Conservation (phyloP, 2,888 invertebrate species). For the Sylvicola cinctus region DNA sequence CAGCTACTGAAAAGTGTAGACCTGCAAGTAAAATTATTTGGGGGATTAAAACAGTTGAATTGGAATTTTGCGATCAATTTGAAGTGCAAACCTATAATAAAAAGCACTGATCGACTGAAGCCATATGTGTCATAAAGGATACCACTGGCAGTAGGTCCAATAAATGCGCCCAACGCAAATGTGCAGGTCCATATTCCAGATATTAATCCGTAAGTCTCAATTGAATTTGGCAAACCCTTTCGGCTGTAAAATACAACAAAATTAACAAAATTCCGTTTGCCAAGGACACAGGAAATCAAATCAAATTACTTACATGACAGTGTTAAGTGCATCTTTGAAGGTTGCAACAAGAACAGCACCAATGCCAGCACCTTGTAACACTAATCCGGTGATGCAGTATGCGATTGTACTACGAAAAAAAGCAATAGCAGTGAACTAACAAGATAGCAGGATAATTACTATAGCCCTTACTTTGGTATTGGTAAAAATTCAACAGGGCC, state of each 20-base stretch:
- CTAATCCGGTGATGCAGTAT: slow-evolving; percentile 46
- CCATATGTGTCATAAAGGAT: slow-evolving; percentile 51
- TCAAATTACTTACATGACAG: slow-evolving; percentile 45
- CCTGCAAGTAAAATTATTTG: neutral
- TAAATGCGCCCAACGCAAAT: slow-evolving; percentile 72
- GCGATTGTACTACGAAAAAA: slow-evolving; percentile 36
- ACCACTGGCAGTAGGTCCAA: slow-evolving; percentile 59
- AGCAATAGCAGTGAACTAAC: neutral
- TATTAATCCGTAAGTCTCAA: slow-evolving; percentile 75
- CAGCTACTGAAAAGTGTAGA: slow-evolving; percentile 5
- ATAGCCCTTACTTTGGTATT: slow-evolving; percentile 30
- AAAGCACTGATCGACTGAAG: slow-evolving; percentile 47
- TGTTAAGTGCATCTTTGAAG: slow-evolving; percentile 63
- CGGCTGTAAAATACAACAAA: slow-evolving; percentile 31
- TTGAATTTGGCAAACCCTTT: slow-evolving; percentile 58
- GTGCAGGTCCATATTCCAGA: slow-evolving; percentile 83
- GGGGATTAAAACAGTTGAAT: slow-evolving; percentile 1
- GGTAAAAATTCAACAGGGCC: slow-evolving; percentile 66
- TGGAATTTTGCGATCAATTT: neutral
- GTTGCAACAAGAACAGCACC: slow-evolving; percentile 70
- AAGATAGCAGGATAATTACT: neutral
- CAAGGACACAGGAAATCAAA: neutral
- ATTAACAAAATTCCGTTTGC: too few relatives aligned
- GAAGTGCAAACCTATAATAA: slow-evolving; percentile 44
- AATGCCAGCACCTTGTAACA: slow-evolving; percentile 65